These are phyloP conservation scores for Platysternon megacephalum DNA, from an alignment of 2,113 vertebrate species.

Conservation along the genomic window DNA sequence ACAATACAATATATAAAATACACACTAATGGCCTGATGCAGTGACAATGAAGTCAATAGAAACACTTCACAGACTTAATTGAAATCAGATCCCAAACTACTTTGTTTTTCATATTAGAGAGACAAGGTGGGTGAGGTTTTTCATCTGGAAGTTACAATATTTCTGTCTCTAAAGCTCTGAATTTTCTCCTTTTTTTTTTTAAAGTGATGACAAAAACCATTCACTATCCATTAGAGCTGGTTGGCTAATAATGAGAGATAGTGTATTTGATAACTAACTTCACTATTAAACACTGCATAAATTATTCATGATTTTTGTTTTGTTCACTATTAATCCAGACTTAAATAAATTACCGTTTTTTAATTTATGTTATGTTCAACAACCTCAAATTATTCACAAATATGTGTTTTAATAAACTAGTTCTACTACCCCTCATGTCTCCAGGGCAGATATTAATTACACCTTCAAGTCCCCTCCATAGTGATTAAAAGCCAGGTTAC, in stretches of 20 bases:
- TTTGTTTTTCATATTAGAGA: background rate
- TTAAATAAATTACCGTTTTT: too few relatives aligned
- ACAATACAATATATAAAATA: background rate
- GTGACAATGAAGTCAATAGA: background rate
- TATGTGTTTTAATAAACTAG: slow-evolving; percentile 40
- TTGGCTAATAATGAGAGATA: background rate
- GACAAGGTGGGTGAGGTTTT: background rate
- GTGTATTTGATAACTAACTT: background rate
- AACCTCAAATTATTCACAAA: slow-evolving; percentile 18
- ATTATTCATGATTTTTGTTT: background rate
- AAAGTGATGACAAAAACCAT: background rate
- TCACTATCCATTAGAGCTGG: background rate
- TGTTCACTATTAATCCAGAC: background rate
- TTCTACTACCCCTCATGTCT: background rate
- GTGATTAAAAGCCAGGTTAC: background rate
- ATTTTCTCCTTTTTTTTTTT: background rate
- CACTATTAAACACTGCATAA: background rate
- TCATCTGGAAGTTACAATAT: accelerated
- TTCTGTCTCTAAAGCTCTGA: background rate
- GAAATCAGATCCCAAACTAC: background rate
- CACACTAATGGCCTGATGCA: background rate
- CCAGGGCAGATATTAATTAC: background rate
- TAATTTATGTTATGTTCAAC: too few relatives aligned
- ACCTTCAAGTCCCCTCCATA: background rate
- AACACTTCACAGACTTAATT: background rate